Conservation (phyloP, 2,113 vertebrate species). For the Agelaius phoeniceus region DNA sequence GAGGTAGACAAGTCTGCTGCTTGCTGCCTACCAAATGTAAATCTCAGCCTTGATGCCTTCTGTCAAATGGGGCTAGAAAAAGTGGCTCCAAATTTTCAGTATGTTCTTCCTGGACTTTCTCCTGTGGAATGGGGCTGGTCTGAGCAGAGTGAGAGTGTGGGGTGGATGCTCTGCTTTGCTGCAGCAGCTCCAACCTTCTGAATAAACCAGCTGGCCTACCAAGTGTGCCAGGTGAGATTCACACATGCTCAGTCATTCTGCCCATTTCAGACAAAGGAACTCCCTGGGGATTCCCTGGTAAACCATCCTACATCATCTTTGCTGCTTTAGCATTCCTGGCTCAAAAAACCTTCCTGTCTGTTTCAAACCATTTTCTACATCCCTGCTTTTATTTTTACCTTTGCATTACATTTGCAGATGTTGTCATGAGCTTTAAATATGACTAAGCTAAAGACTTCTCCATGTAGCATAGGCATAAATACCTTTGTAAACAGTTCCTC, state of each 20-base stretch:
- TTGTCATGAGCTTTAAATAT: background rate
- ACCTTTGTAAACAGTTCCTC: background rate
- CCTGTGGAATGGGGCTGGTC: background rate
- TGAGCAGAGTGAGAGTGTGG: background rate
- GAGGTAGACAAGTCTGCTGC: background rate
- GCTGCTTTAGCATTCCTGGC: background rate
- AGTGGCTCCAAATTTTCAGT: background rate
- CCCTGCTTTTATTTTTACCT: background rate
- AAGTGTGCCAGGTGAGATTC: background rate
- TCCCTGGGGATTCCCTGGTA: background rate
- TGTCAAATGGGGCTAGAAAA: background rate
- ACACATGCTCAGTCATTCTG: accelerated
- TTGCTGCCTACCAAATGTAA: background rate
- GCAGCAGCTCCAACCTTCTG: background rate
- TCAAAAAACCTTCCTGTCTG: background rate
- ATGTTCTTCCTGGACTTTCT: background rate
- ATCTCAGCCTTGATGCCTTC: background rate
- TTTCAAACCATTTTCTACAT: background rate
- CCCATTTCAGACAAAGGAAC: background rate
- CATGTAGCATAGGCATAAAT: background rate
- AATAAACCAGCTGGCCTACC: background rate
- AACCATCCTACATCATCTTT: background rate
- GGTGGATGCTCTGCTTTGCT: background rate
- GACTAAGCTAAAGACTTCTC: background rate
- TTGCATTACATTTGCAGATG: background rate